Base-by-base conservation (phyloP, 2,113 vertebrate species). In the Pontoporia blainvillei region DNA sequence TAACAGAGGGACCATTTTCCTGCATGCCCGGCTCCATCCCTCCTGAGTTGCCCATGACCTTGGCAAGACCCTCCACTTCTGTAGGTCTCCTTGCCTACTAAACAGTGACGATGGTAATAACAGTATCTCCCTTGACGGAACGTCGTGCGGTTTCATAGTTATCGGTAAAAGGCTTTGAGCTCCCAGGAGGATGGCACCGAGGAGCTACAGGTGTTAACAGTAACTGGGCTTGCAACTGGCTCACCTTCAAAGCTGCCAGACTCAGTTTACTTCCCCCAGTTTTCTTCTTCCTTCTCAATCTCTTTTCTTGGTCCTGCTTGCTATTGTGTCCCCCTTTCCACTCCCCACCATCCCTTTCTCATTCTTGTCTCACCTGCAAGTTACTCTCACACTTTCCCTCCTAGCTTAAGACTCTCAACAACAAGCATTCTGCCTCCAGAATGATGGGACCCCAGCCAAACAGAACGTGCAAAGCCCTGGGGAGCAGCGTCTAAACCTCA, bases 191-290 rank as follows among this genome's bases (percentile, higher is more conserved):
- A 93, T 69, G 88, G 90, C n/a, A 15, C 96, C n/a, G 2, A 64
- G 62, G 39, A 78, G 31, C 67, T 36, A 1, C 66, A 90, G 94
- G 59, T 89, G 88, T 96, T 94, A 96, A 54, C 82, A 64, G 81
- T 87, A 84, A 95, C 59, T 90, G 92, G 75, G n/a, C 34, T 34
- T n/a, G 41, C 62, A 44, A 8, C 12, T 23, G 62, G 49, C 59
- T 17, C 54, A 27, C 6, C 81, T 92, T 97, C 96, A 92, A 94
- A 97, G 96, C 59, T 0, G 20, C 29, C 46, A 14, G 93, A 44
- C 85, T 81, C 91, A 8, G 52, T 39, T 62, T 57, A 39, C 93
- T 82, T 67, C 41, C 6, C 54, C 66, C 21, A 3, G 27, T 54
- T 41, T 39, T 75, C 93, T 49, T 27, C 21, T 52, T 57, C 29